phyloP scores from a whole-genome alignment of 1,140 invertebrate genomes.

The Neodiprion pinetum region DNA sequence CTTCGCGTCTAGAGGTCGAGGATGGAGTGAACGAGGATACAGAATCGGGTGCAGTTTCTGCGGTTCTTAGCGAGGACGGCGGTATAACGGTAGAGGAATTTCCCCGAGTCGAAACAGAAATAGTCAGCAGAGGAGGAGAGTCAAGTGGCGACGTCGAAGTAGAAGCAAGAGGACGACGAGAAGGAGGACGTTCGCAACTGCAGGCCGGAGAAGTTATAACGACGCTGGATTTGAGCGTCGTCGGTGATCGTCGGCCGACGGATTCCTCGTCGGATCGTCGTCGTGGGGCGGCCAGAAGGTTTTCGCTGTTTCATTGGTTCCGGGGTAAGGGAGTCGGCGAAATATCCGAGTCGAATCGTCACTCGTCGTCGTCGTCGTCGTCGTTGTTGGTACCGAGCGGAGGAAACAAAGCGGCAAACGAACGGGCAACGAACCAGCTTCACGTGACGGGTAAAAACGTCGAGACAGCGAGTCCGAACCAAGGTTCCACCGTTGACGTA shows the following conservation, averaged over 20 bases:
- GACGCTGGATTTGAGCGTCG: neutral
- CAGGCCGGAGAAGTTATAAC: neutral
- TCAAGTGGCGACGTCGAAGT: no score
- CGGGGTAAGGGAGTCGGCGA: slow-evolving; percentile 36
- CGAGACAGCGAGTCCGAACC: slow-evolving; percentile 22
- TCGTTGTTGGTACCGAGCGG: no score
- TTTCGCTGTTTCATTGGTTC: slow-evolving; percentile 57
- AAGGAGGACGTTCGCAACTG: no score
- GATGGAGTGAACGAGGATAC: neutral
- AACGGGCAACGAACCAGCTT: neutral
- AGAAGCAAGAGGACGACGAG: no score
- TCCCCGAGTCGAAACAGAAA: slow-evolving; percentile 1
- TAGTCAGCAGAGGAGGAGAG: neutral
- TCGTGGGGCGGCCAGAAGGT: slow-evolving; percentile 31
- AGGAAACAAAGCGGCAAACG: slow-evolving; percentile 1
- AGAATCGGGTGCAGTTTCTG: neutral
- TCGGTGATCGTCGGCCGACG: no score
- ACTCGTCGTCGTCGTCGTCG: slow-evolving; percentile 5
- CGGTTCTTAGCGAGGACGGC: neutral
- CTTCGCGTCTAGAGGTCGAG: no score
- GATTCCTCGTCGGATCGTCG: neutral
- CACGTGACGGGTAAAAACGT: neutral
- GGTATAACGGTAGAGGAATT: neutral
- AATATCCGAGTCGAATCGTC: slow-evolving; percentile 16
- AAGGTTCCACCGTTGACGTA: neutral